Base-by-base conservation (phyloP, 2,797 vertebrate species). In the Petrocephalus schoutedeni region DNA sequence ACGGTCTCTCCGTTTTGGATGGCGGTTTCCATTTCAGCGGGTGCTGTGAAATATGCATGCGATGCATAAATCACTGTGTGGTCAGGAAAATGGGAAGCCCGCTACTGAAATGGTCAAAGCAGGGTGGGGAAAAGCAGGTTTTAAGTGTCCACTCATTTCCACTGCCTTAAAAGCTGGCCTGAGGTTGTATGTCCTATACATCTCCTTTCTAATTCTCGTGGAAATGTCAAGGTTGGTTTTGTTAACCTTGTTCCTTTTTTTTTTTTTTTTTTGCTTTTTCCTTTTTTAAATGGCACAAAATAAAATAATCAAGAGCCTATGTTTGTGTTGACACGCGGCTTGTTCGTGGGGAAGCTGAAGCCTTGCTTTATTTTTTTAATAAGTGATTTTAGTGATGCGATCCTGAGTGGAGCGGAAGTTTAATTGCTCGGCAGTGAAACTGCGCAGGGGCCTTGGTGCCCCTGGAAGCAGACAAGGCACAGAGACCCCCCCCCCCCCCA, bases 11-110 rank as follows among this genome's bases (percentile, higher is more conserved):
- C 90, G 82, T 92, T 91, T 28, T 90, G 89, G 90, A 89, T 89
- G 92, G 92, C 91, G 94, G 94, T 92, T 94, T 94, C 94, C 94
- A 91, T 91, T 91, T 89, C 87, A 91, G 88, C 87, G 67, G 93
- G 91, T 91, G 92, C 91, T 90, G 95, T 96, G 94, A 95, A 96
- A 94, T 98, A 97, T 97, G 97, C 95, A 96, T 93, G 91, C 93
- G 89, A 94, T 98, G 98, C 98, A 99, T 98, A 99, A 97, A 94
- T 94, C 91, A 94, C 93, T 93, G 94, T 94, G 92, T 93, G 92
- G 92, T 93, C 92, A 92, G 91, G 92, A 90, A 19, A 51, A 86
- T 41, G 64, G 87, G 64, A 71, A 57, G 82, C 59, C 23, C 19
- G 32, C 21, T 64, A 28, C 82, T 59, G 36, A 85, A 84, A 82